A percentile compares a stretch with the other conserved stretches of the same genome.
Evolutionary conservation across 1,140 invertebrate species (phyloP).

Genomic region (Trichonephila clavipes): DNA sequence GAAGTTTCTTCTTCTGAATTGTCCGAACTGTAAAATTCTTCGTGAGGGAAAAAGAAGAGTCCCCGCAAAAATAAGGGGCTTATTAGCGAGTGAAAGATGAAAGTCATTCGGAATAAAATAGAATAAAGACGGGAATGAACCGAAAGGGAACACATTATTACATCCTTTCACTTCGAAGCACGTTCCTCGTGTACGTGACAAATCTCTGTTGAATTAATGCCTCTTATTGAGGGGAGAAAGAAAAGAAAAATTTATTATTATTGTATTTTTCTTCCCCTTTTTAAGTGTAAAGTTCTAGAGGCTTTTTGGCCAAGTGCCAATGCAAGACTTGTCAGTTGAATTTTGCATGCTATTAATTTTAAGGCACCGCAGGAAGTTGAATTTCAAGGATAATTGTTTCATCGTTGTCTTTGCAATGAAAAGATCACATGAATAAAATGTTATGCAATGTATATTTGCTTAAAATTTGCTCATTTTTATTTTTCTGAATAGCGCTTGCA

Average conservation of each 20-base stretch:
- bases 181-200: constrained; percentile 1
- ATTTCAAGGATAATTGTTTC: constrained; percentile 1
- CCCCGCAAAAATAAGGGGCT: neutral
- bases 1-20: neutral
- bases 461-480: neutral
- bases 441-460: neutral
- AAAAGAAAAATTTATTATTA: neutral
- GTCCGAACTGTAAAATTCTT: neutral
- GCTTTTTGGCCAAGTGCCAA: neutral
- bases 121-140: constrained; percentile 2
- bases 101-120: neutral
- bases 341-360: neutral
- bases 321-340: neutral
- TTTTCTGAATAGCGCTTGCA: no score
- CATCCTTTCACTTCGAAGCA: neutral
- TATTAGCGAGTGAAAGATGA: neutral
- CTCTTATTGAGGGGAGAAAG: neutral
- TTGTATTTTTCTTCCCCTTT: neutral
- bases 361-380: neutral
- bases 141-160: constrained; percentile 8
- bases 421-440: neutral
- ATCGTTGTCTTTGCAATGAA: neutral
- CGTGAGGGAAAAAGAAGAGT: neutral
- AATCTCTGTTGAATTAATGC: constrained; percentile 17
- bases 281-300: neutral